Percentiles rank a stretch among this genome's conserved stretches.
These are phyloP conservation scores for Pollachius pollachius DNA, from an alignment of 2,113 vertebrate species.

Conservation along the genomic window DNA sequence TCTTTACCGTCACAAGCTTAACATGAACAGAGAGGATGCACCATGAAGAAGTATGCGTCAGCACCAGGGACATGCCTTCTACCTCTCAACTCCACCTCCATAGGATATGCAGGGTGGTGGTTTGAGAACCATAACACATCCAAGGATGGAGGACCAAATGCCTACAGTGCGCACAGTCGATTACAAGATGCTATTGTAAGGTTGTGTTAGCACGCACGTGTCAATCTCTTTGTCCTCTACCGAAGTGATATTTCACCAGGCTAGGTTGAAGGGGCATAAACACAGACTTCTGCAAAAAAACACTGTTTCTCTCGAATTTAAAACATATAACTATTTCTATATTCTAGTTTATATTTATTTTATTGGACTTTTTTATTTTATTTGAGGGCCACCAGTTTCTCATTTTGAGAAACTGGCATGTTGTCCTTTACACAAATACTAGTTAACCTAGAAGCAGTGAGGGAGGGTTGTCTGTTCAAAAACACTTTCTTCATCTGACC, in stretches of 20 bases:
- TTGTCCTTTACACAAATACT: not conserved
- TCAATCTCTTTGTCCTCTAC: constrained; percentile 22
- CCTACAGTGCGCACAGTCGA: too few species aligned
- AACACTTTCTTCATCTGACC: constrained; percentile 35
- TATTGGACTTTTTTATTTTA: too few species aligned
- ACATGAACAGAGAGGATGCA: constrained; percentile 57
- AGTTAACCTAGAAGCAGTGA: constrained; percentile 13
- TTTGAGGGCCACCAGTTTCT: too few species aligned
- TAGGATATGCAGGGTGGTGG: not conserved
- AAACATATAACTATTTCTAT: constrained; percentile 7
- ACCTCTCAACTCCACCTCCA: constrained; percentile 7
- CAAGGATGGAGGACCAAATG: not conserved
- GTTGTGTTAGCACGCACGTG: too few species aligned
- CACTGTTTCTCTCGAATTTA: not conserved
- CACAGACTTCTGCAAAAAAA: constrained; percentile 6
- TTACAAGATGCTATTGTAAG: too few species aligned
- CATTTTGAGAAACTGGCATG: too few species aligned
- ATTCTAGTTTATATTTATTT: too few species aligned
- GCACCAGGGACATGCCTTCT: constrained; percentile 15
- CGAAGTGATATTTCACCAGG: not conserved
- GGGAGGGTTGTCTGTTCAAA: constrained; percentile 19
- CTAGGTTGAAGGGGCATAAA: not conserved
- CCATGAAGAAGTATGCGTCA: constrained; percentile 39
- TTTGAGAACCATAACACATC: not conserved
- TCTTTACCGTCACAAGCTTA: constrained; percentile 50